Conservation (phyloP, 2,888 invertebrate genomes). For the Tetragonula carbonaria region DNA sequence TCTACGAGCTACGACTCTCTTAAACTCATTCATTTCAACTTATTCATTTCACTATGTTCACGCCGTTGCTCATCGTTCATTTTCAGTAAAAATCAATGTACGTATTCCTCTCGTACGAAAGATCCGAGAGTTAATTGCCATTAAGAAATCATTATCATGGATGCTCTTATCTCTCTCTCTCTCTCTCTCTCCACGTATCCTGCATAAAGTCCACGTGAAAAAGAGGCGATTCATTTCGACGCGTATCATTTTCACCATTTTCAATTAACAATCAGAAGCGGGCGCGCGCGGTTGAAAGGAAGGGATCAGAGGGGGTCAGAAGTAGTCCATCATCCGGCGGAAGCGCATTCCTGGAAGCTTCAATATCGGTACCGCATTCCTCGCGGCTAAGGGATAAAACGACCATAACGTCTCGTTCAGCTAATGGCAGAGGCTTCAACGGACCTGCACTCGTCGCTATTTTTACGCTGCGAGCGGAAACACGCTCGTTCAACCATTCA, state of each 20-base stretch:
- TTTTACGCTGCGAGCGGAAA: constrained; percentile 53
- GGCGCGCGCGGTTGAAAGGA: not conserved
- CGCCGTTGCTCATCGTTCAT: not conserved
- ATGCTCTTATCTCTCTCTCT: not conserved
- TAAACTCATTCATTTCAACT: not conserved
- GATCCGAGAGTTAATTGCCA: not conserved
- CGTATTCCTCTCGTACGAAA: too few relatives aligned
- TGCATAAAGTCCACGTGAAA: not conserved
- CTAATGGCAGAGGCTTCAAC: constrained; percentile 56
- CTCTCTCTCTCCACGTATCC: not conserved
- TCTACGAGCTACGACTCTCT: not conserved
- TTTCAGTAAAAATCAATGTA: too few relatives aligned
- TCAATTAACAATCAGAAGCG: not conserved
- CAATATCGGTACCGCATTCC: constrained; percentile 49
- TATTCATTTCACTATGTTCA: not conserved
- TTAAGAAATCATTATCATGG: not conserved
- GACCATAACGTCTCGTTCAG: constrained; percentile 59
- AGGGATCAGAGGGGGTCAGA: not conserved
- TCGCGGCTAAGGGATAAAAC: constrained; percentile 54
- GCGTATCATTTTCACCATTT: not conserved
- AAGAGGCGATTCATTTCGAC: not conserved
- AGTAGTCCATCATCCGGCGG: not conserved
- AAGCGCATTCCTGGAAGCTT: not conserved
- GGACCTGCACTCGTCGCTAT: constrained; percentile 40
- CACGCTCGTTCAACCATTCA: constrained; percentile 65